A percentile compares a stretch with the other conserved stretches of the same genome.
Evolutionary conservation across 2,113 vertebrate genomes (phyloP).

Genomic region (Hemicordylus capensis): DNA sequence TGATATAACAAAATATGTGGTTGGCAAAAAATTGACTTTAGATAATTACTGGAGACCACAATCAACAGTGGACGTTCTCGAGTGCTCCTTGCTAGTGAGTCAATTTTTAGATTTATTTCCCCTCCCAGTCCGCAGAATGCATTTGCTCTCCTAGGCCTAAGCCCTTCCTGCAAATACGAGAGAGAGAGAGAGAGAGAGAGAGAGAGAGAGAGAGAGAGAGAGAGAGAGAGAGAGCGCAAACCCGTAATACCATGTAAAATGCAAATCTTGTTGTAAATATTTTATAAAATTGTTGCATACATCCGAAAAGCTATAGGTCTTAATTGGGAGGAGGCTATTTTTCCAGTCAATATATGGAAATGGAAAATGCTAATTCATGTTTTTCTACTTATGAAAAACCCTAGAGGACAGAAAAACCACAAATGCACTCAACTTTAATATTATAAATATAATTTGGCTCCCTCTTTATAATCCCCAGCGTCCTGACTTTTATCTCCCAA

Average conservation of each 20-base stretch:
- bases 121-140: slow-evolving; percentile 35
- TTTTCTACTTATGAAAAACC: slow-evolving; percentile 85
- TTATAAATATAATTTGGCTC: slow-evolving; percentile 89
- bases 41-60: slow-evolving; percentile 63
- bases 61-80: slow-evolving; percentile 48
- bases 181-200: slow-evolving; percentile 36
- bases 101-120: slow-evolving; percentile 60
- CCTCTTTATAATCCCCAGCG: slow-evolving; percentile 78
- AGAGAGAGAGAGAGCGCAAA: background rate
- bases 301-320: slow-evolving; percentile 87
- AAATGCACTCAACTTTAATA: slow-evolving; percentile 86
- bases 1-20: slow-evolving; percentile 52
- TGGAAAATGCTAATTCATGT: slow-evolving; percentile 89
- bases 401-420: slow-evolving; percentile 82
- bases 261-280: slow-evolving; percentile 87
- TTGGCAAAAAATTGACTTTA: slow-evolving; percentile 57
- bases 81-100: slow-evolving; percentile 46
- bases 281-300: slow-evolving; percentile 87
- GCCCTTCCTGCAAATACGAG: slow-evolving; percentile 74
- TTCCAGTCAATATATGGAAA: slow-evolving; percentile 89
- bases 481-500: slow-evolving; percentile 82
- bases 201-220: slow-evolving; percentile 59
- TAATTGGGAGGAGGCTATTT: slow-evolving; percentile 87
- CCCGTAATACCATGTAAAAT: slow-evolving; percentile 81
- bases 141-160: slow-evolving; percentile 70